Percentiles rank a stretch among this genome's conserved stretches.
Conservation (phyloP, 1,140 invertebrate genomes). For the Cepaea nemoralis region DNA sequence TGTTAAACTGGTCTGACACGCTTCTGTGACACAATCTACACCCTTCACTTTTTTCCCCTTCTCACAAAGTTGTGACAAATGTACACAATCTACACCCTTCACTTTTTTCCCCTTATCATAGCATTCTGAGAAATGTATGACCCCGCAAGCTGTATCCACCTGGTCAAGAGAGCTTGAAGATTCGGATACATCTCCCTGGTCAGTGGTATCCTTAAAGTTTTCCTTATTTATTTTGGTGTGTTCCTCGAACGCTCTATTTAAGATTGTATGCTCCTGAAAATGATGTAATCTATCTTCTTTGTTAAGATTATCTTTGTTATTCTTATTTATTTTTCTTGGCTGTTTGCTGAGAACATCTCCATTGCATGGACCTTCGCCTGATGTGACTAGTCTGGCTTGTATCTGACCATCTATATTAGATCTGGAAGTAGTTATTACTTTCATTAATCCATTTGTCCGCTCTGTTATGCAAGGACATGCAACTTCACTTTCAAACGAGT, state of each 20-base stretch:
- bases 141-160: too few species aligned
- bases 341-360: neutral
- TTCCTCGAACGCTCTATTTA: neutral
- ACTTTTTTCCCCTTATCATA: neutral
- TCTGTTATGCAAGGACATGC: neutral
- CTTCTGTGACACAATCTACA: neutral
- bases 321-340: neutral
- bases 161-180: neutral
- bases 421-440: neutral
- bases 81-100: neutral
- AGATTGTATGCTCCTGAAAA: neutral
- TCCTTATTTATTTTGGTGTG: neutral
- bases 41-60: neutral
- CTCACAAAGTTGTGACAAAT: too few species aligned
- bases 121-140: neutral
- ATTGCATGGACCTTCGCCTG: neutral
- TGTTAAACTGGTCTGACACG: neutral
- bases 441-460: neutral
- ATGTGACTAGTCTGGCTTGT: neutral
- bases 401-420: neutral
- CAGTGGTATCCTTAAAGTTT: neutral
- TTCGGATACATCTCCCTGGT: neutral
- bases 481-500: neutral
- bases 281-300: neutral
- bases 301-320: neutral